A percentile compares a stretch with the other conserved stretches of the same genome.
These are phyloP conservation scores for Callinectes sapidus DNA, from an alignment of 2,888 invertebrate species.

Conservation along the genomic window DNA sequence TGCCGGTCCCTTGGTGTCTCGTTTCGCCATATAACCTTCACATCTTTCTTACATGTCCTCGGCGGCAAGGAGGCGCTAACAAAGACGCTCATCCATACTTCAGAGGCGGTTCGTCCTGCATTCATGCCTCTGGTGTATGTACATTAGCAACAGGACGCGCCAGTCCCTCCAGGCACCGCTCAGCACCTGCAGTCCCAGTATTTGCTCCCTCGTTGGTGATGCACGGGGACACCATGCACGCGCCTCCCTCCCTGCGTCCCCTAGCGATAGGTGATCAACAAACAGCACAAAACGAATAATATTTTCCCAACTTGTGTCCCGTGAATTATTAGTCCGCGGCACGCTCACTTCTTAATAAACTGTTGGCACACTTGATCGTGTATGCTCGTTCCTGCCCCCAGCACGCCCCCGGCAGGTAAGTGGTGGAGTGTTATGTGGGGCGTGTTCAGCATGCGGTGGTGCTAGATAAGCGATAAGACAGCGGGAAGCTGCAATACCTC, in stretches of 20 bases:
- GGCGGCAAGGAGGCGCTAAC: background rate
- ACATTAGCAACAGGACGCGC: background rate
- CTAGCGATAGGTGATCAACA: constrained; percentile 19
- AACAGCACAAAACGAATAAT: constrained; percentile 18
- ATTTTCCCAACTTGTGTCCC: background rate
- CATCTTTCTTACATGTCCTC: constrained; percentile 5
- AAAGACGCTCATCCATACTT: constrained; percentile 14
- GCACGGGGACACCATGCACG: background rate
- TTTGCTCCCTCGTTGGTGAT: background rate
- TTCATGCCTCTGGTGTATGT: background rate
- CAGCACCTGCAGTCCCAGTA: constrained; percentile 8
- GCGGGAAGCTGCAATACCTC: constrained; percentile 65
- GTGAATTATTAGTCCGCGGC: background rate
- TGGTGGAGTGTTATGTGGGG: constrained; percentile 37
- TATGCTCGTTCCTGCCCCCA: background rate
- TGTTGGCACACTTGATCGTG: background rate
- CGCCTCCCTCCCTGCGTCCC: background rate
- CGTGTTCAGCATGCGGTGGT: constrained; percentile 40
- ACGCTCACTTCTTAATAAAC: background rate
- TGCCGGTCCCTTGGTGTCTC: background rate
- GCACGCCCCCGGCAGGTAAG: background rate
- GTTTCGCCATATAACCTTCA: constrained; percentile 5
- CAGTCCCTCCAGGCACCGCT: background rate
- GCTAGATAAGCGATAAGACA: constrained; percentile 61
- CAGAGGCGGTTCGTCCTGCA: background rate